Conservation (phyloP, 1,140 invertebrate species). For the Tetramorium alpestre region DNA sequence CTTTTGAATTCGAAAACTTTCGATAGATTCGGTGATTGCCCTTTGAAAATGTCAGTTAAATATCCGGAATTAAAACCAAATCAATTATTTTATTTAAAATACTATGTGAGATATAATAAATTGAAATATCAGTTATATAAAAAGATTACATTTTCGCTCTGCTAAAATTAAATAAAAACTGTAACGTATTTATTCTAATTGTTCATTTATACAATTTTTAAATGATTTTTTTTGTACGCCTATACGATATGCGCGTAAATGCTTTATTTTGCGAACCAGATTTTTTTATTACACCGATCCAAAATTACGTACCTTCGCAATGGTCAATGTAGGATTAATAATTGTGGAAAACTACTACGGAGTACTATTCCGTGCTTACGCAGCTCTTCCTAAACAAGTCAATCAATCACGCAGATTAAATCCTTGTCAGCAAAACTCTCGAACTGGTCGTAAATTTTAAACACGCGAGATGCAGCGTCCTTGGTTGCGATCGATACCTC, state of each 20-base stretch:
- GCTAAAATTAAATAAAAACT: neutral
- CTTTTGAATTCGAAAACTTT: conserved; percentile 41
- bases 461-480: conserved; percentile 39
- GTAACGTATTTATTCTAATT: neutral
- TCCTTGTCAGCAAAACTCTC: conserved; percentile 62
- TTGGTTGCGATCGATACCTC: conserved; percentile 39
- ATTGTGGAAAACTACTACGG: conserved; percentile 31
- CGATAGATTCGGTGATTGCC: conserved; percentile 3
- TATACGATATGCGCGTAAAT: no score
- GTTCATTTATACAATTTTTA: neutral
- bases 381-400: conserved; percentile 54
- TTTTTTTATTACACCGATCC: neutral
- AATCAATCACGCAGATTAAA: conserved; percentile 63
- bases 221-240: neutral
- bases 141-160: neutral
- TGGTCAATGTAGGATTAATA: conserved; percentile 46
- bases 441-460: conserved; percentile 60
- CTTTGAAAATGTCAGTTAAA: neutral
- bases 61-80: neutral
- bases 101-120: neutral
- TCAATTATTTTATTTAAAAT: conserved; percentile 6
- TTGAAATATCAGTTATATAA: neutral
- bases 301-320: no score
- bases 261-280: neutral
- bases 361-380: conserved; percentile 27